Conservation (phyloP, 1,140 invertebrate species). For the Caerostris extrusa region DNA sequence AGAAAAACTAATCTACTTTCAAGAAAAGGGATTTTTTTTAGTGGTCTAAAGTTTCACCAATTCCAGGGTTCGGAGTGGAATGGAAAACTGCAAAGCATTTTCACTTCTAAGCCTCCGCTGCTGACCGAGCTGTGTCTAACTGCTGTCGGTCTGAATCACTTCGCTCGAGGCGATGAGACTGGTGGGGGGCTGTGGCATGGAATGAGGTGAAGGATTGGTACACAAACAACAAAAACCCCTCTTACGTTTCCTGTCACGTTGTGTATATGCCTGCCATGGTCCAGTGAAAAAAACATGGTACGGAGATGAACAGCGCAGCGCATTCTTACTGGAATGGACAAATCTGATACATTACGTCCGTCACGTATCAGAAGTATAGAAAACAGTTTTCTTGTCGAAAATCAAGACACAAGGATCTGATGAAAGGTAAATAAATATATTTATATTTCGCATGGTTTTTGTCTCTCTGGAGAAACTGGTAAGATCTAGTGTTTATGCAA, state of each 20-base stretch:
- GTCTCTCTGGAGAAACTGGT: not conserved
- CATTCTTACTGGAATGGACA: slow-evolving; percentile 33
- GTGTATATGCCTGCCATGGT: not conserved
- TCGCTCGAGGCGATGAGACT: not conserved
- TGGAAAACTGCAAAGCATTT: not conserved
- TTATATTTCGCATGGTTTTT: not conserved
- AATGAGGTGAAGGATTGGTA: no score
- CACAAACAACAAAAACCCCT: not conserved
- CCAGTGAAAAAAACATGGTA: slow-evolving; percentile 24
- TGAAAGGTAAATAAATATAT: slow-evolving; percentile 43
- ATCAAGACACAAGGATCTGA: slow-evolving; percentile 9
- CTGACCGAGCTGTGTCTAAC: not conserved
- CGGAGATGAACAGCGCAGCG: not conserved
- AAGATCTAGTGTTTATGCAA: not conserved
- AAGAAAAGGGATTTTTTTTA: not conserved
- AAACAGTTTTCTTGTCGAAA: slow-evolving; percentile 34
- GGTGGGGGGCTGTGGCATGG: no score
- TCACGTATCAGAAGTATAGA: slow-evolving; percentile 50
- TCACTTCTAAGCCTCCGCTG: not conserved
- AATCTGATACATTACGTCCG: slow-evolving; percentile 20
- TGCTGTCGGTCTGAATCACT: not conserved
- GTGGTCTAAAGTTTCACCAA: not conserved
- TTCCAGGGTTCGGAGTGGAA: not conserved
- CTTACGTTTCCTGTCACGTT: slow-evolving; percentile 52
- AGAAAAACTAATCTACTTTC: no score